phyloP scores from a whole-genome alignment of 2,888 invertebrate genomes.

The Choristoneura rosaceana region DNA sequence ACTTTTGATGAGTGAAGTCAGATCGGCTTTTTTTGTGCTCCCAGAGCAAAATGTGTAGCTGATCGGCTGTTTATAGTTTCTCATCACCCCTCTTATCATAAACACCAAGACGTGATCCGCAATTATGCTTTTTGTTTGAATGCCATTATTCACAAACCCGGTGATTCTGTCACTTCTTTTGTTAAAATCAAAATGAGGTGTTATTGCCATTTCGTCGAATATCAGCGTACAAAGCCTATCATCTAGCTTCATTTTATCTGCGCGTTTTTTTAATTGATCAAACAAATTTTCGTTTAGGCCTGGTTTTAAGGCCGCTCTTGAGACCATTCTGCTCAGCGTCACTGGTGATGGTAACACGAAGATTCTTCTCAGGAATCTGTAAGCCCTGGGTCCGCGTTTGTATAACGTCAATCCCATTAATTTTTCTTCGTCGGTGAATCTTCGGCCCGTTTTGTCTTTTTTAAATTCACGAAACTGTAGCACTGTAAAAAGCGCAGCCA shows the following conservation, averaged over 20 bases:
- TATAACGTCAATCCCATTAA: slow-evolving; percentile 28
- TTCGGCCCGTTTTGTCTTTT: not conserved
- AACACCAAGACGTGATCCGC: slow-evolving; percentile 40
- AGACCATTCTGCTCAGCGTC: slow-evolving; percentile 8
- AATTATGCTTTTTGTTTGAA: slow-evolving; percentile 1
- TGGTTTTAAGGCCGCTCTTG: slow-evolving; percentile 4
- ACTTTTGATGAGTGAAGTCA: not conserved
- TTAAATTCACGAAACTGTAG: slow-evolving; percentile 1
- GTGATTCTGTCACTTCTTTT: slow-evolving; percentile 24
- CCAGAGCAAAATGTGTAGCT: slow-evolving; percentile 24
- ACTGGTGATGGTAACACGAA: slow-evolving; percentile 27
- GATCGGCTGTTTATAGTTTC: slow-evolving; percentile 38
- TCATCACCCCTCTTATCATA: slow-evolving; percentile 39
- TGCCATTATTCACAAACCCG: slow-evolving; percentile 29
- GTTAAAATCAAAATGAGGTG: slow-evolving; percentile 29
- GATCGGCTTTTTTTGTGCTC: not conserved
- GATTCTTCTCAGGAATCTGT: slow-evolving; percentile 27
- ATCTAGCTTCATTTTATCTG: not conserved
- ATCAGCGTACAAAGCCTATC: slow-evolving; percentile 25
- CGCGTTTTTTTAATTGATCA: slow-evolving; percentile 12
- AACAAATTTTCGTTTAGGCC: slow-evolving; percentile 29
- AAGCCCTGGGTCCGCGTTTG: slow-evolving; percentile 35
- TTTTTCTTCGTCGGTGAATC: slow-evolving; percentile 22
- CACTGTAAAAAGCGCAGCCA: not conserved
- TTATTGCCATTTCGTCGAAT: slow-evolving; percentile 42